Conservation (phyloP, 2,113 vertebrate species). For the Ictidomys tridecemlineatus region DNA sequence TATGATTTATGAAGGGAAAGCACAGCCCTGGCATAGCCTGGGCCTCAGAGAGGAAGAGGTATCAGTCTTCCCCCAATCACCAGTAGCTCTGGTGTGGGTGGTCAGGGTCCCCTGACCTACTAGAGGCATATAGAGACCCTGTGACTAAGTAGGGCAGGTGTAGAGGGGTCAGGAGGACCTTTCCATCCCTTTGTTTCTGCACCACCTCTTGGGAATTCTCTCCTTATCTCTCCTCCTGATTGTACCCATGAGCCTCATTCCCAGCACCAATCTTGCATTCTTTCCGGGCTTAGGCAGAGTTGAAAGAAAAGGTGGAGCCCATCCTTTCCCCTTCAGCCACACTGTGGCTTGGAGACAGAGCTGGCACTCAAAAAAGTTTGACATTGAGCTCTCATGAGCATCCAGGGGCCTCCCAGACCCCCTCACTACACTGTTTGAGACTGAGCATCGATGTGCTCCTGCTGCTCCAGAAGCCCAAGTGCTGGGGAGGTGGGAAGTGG, state of each 20-base stretch:
- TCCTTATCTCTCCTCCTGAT: too few relatives aligned
- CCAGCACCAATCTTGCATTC: too few relatives aligned
- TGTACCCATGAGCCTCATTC: not conserved
- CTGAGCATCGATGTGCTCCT: too few relatives aligned
- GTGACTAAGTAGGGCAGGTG: not conserved
- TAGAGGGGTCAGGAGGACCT: too few relatives aligned
- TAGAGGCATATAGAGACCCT: not conserved
- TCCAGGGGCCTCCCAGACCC: accelerated
- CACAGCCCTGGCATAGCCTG: conserved; percentile 81
- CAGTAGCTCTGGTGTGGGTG: not conserved
- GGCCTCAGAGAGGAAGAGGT: conserved; percentile 83
- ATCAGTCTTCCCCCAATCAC: accelerated
- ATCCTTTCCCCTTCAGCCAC: accelerated
- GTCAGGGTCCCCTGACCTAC: not conserved
- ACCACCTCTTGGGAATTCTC: accelerated
- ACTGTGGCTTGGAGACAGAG: not conserved
- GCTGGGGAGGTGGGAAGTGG: not conserved
- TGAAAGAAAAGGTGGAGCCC: not conserved
- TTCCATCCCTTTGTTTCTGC: accelerated
- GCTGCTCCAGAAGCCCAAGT: not conserved
- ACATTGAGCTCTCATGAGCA: not conserved
- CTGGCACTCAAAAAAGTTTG: not conserved
- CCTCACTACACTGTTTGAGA: too few relatives aligned
- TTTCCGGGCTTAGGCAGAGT: not conserved
- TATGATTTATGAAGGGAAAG: conserved; percentile 70